Percentiles rank a stretch among this genome's conserved stretches.
Evolutionary conservation across 92 coral and sea anemone genomes (phyloP).

Genomic region (Diadumene lineata): DNA sequence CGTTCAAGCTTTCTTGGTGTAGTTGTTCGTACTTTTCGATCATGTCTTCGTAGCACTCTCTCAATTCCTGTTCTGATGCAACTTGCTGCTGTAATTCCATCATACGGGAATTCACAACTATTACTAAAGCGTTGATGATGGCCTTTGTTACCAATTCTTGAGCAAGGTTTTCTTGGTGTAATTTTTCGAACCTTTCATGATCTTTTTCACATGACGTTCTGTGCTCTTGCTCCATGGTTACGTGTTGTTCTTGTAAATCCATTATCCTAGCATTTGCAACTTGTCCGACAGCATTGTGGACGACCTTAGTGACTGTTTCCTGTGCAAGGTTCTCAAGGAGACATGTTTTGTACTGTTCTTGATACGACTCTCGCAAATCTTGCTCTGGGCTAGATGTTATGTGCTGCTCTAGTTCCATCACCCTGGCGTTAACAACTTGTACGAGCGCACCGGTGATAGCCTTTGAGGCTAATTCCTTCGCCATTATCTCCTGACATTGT

Average conservation of each 20-base stretch:
- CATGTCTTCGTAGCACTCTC: neutral
- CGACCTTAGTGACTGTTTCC: too few relatives aligned
- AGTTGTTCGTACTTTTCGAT: constrained; percentile 12
- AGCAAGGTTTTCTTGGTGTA: constrained; percentile 17
- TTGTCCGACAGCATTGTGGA: too few relatives aligned
- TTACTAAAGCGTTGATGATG: constrained; percentile 2
- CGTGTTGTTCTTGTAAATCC: too few relatives aligned
- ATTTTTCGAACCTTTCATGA: too few relatives aligned
- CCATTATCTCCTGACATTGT: neutral
- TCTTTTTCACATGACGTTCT: too few relatives aligned
- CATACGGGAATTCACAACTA: neutral
- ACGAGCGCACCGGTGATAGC: constrained; percentile 13
- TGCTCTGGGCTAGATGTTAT: constrained; percentile 4
- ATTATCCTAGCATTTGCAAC: too few relatives aligned
- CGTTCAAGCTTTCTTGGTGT: constrained; percentile 13
- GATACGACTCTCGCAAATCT: neutral
- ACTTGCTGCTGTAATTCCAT: neutral
- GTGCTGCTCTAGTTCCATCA: neutral
- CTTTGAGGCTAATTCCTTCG: constrained; percentile 42
- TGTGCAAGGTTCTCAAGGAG: too few relatives aligned
- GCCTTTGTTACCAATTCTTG: constrained; percentile 46
- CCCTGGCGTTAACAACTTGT: neutral
- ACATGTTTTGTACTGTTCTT: too few relatives aligned
- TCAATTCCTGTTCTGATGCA: constrained; percentile 1
- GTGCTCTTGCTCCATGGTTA: too few relatives aligned